These are phyloP conservation scores for Bactericera cockerelli DNA, from an alignment of 1,140 invertebrate genomes.

Conservation along the genomic window DNA sequence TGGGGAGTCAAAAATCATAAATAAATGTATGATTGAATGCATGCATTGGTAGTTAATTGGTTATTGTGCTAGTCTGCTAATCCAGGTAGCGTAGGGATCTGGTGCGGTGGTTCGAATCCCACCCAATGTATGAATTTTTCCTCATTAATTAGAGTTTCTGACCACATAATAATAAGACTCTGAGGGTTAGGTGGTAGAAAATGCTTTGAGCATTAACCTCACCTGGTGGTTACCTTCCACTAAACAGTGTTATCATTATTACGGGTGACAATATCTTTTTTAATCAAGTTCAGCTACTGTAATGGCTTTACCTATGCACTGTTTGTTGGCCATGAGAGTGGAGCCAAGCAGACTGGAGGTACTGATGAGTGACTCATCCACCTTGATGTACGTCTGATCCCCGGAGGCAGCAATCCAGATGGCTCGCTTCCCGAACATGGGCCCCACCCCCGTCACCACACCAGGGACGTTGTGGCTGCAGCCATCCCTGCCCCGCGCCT, in stretches of 20 bases:
- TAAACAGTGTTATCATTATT: too few species aligned
- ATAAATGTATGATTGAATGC: slow-evolving; percentile 14
- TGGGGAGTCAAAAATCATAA: neutral
- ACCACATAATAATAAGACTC: too few species aligned
- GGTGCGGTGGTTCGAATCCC: too few species aligned
- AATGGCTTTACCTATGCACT: slow-evolving; percentile 70
- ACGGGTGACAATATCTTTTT: neutral
- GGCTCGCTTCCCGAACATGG: slow-evolving; percentile 59
- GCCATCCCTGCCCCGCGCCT: slow-evolving; percentile 48
- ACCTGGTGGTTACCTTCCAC: too few species aligned
- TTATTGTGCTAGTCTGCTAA: too few species aligned
- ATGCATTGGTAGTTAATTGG: too few species aligned
- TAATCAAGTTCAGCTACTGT: neutral
- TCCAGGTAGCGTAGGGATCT: too few species aligned
- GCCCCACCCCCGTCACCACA: slow-evolving; percentile 59
- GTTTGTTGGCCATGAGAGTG: slow-evolving; percentile 73
- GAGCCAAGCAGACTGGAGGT: slow-evolving; percentile 68
- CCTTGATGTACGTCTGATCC: slow-evolving; percentile 87
- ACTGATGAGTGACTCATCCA: slow-evolving; percentile 85
- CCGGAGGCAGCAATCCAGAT: slow-evolving; percentile 88
- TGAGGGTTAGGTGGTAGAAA: too few species aligned
- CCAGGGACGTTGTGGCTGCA: slow-evolving; percentile 53
- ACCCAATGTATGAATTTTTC: too few species aligned
- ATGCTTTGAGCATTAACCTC: too few species aligned
- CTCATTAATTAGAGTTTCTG: too few species aligned